Evolutionary conservation across 2,797 vertebrate genomes (phyloP), one percentile per base, ranked within the genome.

Genomic region (Acanthiza pusilla): DNA sequence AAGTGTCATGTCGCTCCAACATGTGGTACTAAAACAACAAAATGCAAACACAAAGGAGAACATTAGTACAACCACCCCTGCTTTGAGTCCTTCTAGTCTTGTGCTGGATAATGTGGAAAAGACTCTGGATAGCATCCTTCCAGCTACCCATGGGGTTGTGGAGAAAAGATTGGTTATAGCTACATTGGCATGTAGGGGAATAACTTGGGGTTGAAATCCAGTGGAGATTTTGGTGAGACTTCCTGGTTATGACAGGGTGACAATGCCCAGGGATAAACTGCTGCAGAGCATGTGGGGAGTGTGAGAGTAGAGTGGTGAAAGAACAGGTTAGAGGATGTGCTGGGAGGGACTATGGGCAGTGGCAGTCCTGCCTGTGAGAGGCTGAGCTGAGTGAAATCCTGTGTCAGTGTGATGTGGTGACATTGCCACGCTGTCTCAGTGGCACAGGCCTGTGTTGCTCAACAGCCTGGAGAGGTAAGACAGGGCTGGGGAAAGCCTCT

Each of bases 131-230:
- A 26, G 18, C 11, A 3, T 55, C 17, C 26, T n/a, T 58, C 18
- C 23, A 32, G 53, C 53, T 34, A 5, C 22, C n/a, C n/a, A 18
- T 29, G 30, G 20, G 22, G 16, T 2, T 15, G 32, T 32, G 88
- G 50, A 16, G 79, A 13, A 36, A 21, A 58, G 27, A 5, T 42
- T 40, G 70, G 2, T 20, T 34, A 8, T 4, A 26, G 34, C 42
- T 38, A 2, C 48, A 32, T 21, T n/a, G 25, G 10, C 0, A 0
- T 22, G 22, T 3, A 19, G 36, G 45, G 20, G 71, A 8, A n/a
- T 40, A 74, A 42, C 34, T 67, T n/a, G 77, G 51, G 47, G 11
- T 16, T 61, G 60, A 38, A 63, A 68, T 55, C 14, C 70, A 48
- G 1, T 6, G n/a, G 34, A 38, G 58, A 71, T 50, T 32, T 72